Percentiles rank a stretch among this genome's conserved stretches.
Evolutionary conservation across 2,113 vertebrate species (phyloP).

Genomic region (Casuarius casuarius): DNA sequence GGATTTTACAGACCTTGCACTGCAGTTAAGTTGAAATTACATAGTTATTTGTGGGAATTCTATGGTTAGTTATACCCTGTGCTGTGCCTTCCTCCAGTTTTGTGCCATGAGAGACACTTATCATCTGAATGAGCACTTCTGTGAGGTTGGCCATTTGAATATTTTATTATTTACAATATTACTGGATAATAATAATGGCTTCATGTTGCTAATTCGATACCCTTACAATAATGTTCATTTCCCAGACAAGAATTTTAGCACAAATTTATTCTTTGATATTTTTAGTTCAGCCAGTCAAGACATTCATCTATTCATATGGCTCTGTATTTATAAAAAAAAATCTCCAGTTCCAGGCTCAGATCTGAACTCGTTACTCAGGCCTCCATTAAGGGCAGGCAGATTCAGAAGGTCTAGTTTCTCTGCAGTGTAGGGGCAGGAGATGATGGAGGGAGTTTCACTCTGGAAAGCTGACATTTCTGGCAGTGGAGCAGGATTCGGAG

Average conservation of each 20-base stretch:
- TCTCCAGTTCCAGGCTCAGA: background rate
- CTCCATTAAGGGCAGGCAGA: background rate
- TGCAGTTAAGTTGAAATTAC: conserved; percentile 47
- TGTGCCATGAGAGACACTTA: background rate
- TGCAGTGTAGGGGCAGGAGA: background rate
- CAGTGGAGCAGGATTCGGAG: background rate
- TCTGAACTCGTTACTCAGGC: background rate
- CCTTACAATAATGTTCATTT: background rate
- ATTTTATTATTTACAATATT: background rate
- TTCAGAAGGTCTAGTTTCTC: background rate
- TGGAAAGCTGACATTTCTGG: background rate
- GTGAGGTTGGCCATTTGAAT: background rate
- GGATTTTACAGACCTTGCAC: background rate
- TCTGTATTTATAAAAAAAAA: background rate
- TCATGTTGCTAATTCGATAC: background rate
- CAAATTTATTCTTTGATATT: background rate
- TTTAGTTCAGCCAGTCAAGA: background rate
- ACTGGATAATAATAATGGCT: background rate
- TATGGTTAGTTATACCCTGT: background rate
- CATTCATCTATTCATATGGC: too few relatives aligned
- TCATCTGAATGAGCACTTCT: background rate
- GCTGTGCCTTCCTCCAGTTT: background rate
- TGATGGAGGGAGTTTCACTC: background rate
- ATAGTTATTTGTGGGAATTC: conserved; percentile 24
- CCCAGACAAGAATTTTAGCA: background rate